Conservation (phyloP, 2,113 vertebrate species). For the Amphiprion percula region DNA sequence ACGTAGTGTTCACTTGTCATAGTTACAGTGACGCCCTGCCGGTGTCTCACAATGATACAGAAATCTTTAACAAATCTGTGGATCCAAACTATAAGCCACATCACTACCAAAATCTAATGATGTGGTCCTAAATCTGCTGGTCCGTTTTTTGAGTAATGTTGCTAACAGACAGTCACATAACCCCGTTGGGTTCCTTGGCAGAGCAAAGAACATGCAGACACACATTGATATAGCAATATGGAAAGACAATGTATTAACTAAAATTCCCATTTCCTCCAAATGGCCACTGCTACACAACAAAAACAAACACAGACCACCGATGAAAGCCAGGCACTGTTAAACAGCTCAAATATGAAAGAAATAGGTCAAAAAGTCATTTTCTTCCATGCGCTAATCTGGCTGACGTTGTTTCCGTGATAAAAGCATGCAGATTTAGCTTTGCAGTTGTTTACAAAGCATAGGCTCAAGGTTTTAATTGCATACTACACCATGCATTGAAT, state of each 20-base stretch:
- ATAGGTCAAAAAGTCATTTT: slow-evolving; percentile 17
- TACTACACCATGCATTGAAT: neutral
- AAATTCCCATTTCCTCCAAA: too few relatives aligned
- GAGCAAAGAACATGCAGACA: too few relatives aligned
- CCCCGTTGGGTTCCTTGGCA: too few relatives aligned
- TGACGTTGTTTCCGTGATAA: slow-evolving; percentile 13
- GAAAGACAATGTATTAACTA: neutral
- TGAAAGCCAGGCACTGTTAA: neutral
- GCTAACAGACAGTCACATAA: too few relatives aligned
- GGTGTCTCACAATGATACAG: too few relatives aligned
- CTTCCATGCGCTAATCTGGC: neutral
- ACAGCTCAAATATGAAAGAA: neutral
- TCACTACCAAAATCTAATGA: too few relatives aligned
- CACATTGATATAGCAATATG: neutral
- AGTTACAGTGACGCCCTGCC: too few relatives aligned
- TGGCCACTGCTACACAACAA: neutral
- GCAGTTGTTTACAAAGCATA: neutral
- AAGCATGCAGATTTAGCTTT: neutral
- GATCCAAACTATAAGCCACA: too few relatives aligned
- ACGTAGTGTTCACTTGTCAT: too few relatives aligned
- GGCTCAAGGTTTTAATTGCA: neutral
- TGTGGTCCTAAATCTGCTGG: too few relatives aligned
- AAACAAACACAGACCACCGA: neutral
- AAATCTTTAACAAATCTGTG: too few relatives aligned
- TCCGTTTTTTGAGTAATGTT: too few relatives aligned